Conservation (phyloP, 2,797 vertebrate genomes). For the Pseudopleuronectes americanus region DNA sequence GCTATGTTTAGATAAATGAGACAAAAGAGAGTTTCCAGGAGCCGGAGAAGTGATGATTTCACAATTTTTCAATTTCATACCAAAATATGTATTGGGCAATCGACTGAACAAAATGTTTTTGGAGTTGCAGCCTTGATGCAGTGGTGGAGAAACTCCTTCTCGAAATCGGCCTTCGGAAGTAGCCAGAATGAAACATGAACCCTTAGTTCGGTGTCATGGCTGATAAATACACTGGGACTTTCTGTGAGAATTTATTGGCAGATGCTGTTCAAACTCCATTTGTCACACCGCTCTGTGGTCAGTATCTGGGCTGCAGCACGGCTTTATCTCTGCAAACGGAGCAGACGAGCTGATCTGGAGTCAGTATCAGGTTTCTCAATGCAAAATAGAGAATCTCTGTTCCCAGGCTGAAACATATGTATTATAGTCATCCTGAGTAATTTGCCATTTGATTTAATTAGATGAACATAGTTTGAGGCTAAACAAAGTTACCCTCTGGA, state of each 20-base stretch:
- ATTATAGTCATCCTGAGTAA: conserved; percentile 1
- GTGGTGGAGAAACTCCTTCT: conserved; percentile 25
- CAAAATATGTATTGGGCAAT: conserved; percentile 32
- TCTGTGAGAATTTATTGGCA: conserved; percentile 25
- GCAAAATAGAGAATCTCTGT: conserved; percentile 31
- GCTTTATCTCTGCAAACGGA: conserved; percentile 18
- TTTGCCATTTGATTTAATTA: conserved; percentile 14
- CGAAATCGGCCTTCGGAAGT: conserved; percentile 39
- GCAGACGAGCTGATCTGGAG: conserved; percentile 19
- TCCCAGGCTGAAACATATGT: not conserved
- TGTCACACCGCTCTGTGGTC: conserved; percentile 12
- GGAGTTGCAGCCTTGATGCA: conserved; percentile 27
- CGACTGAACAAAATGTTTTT: conserved; percentile 41
- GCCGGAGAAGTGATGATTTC: not conserved
- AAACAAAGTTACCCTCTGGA: not conserved
- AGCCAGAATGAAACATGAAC: conserved; percentile 57
- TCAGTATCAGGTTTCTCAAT: conserved; percentile 18
- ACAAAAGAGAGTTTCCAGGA: conserved; percentile 12
- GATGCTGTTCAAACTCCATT: conserved; percentile 3
- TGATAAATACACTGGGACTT: conserved; percentile 51
- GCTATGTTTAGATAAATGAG: conserved; percentile 32
- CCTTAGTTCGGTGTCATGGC: conserved; percentile 46
- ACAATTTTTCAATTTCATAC: conserved; percentile 25
- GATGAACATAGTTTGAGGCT: not conserved
- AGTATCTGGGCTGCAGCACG: conserved; percentile 20